Base-by-base conservation (phyloP, 2,888 invertebrate genomes). In the Tupiocoris notatus region DNA sequence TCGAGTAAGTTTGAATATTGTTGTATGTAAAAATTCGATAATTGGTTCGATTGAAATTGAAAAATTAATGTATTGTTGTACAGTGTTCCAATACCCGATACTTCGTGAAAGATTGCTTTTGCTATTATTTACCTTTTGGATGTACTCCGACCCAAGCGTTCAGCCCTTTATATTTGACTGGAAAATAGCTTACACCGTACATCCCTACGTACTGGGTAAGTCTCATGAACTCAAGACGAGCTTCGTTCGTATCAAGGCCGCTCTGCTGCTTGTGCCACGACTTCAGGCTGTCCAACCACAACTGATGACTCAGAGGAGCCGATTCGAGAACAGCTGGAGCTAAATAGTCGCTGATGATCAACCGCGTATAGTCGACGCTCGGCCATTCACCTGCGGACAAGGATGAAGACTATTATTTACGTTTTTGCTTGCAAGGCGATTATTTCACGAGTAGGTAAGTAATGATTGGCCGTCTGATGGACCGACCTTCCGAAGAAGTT, bases 201-300 rank as follows among this genome's bases (percentile, higher is more conserved):
- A 76, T 79, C 16, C 68, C 73, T 3, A 79, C 24, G 59, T 79
- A 76, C 61, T 79, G 79, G 16, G 74, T 76, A 6, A 77, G 24
- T 23, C 75, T 65, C 25, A 79, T 67, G 56, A 77, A 79, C 20
- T 79, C 77, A 23, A 75, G 56, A 17, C 74, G 77, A 2, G 77
- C 76, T 18, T 77, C 77, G 12, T 21, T 63, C 2, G 67, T 22
- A 17, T 76, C 75, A 22, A 77, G 7, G 0, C 79, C 77, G 56
- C 73, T 62, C 58, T 79, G 79, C 24, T 79, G 77, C 25, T 68
- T 77, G 61, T 79, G 79, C 79, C 79, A 79, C 23, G 67, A 71
- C 39, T 61, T 67, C 18, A 79, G 73, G 39, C 74, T 79, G 54
- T 75, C 67, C 17, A 70, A 64, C 79, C 79, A 79, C 62, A 58